Evolutionary conservation across 1,140 invertebrate species (phyloP).

Genomic region (Achroia grisella): DNA sequence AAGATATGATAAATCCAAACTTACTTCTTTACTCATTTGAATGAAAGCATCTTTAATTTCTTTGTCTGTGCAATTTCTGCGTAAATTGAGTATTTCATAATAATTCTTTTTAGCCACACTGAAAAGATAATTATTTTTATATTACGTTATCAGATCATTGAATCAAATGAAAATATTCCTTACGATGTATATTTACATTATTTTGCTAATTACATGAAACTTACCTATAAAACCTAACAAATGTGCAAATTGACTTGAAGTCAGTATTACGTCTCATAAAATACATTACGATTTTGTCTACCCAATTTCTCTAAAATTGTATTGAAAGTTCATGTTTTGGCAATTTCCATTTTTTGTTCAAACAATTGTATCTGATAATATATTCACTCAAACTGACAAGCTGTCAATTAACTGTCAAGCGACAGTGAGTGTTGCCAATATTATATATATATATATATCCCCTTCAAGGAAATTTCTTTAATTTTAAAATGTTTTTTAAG

Average conservation of each 20-base stretch:
- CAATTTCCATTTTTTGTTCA: slow-evolving; percentile 37
- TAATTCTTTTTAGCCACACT: slow-evolving; percentile 56
- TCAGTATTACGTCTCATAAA: slow-evolving; percentile 37
- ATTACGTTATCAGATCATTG: no score
- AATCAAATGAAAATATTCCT: no score
- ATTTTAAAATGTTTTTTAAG: no score
- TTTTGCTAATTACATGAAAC: background rate
- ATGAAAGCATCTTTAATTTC: slow-evolving; percentile 76
- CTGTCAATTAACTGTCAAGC: no score
- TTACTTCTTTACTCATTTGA: slow-evolving; percentile 74
- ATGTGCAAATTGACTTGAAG: slow-evolving; percentile 27
- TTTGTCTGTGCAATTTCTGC: slow-evolving; percentile 68
- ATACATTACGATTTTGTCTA: slow-evolving; percentile 43
- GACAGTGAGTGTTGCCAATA: no score
- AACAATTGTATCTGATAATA: no score
- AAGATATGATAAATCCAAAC: slow-evolving; percentile 2
- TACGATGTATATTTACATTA: background rate
- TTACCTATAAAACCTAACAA: slow-evolving; percentile 45
- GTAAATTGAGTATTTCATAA: slow-evolving; percentile 74
- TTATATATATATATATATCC: no score
- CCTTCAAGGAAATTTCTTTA: no score
- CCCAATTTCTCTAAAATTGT: slow-evolving; percentile 17
- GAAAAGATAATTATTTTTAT: slow-evolving; percentile 21
- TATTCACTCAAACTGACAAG: no score
- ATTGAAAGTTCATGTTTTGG: slow-evolving; percentile 30